phyloP scores from a whole-genome alignment of 2,113 vertebrate genomes.

The Pseudorectes ferrugineus region DNA sequence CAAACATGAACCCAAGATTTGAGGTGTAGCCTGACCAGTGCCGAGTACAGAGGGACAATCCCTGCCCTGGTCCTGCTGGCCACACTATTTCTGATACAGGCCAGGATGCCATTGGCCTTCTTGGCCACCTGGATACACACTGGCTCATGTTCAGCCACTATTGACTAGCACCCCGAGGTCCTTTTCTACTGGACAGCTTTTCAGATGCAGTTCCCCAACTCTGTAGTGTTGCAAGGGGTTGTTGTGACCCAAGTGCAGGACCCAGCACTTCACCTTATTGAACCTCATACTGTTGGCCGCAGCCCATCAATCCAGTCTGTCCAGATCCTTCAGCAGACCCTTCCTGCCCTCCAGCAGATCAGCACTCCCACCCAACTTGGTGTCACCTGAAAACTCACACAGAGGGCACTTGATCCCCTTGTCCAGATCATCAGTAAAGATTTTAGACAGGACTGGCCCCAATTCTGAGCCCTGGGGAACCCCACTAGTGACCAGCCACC shows the following conservation, averaged over 20 bases:
- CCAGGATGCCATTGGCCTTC: background rate
- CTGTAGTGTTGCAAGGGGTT: background rate
- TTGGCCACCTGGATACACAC: background rate
- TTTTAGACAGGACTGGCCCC: background rate
- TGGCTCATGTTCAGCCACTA: background rate
- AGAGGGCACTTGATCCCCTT: background rate
- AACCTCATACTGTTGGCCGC: background rate
- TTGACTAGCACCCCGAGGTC: background rate
- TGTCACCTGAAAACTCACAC: background rate
- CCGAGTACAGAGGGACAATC: background rate
- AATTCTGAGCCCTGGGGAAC: background rate
- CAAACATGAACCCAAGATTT: background rate
- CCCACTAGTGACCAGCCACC: background rate
- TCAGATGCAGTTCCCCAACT: background rate
- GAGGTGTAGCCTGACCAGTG: background rate
- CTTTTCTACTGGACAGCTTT: background rate
- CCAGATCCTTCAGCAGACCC: background rate
- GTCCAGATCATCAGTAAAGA: background rate
- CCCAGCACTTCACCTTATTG: background rate
- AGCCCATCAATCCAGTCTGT: rapidly evolving
- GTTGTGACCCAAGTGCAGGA: background rate
- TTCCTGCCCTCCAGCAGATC: background rate
- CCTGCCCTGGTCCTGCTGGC: background rate
- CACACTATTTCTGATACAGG: rapidly evolving
- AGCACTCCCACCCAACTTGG: background rate